phyloP scores from a whole-genome alignment of 2,113 vertebrate genomes.

The Cryptoleucopteryx plumbea region DNA sequence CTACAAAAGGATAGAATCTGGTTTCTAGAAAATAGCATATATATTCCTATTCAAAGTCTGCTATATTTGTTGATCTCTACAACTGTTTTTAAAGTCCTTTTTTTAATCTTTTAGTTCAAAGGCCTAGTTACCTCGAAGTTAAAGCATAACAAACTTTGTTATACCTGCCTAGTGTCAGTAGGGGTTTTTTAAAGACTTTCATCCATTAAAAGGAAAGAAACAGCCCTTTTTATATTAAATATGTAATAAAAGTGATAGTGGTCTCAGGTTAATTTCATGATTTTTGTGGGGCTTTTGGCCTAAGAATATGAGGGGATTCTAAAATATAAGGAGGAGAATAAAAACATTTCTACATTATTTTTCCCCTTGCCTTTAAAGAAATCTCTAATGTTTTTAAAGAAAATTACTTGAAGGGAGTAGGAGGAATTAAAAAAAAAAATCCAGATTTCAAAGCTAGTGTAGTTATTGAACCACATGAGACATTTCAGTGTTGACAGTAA shows the following conservation, averaged over 20 bases:
- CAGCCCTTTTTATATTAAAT: not conserved
- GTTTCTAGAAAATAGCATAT: not conserved
- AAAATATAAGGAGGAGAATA: not conserved
- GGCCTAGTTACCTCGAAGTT: not conserved
- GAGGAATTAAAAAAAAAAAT: not conserved
- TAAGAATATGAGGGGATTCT: not conserved
- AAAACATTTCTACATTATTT: not conserved
- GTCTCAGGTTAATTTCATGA: not conserved
- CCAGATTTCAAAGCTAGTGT: not conserved
- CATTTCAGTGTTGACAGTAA: slow-evolving; percentile 8
- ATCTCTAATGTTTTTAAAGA: not conserved
- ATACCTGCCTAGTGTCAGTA: not conserved
- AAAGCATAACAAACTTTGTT: not conserved
- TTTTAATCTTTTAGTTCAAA: not conserved
- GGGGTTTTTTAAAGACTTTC: not conserved
- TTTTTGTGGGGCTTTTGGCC: not conserved
- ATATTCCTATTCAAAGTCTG: not conserved
- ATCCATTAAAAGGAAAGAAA: not conserved
- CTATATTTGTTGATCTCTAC: not conserved
- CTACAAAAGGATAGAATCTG: not conserved
- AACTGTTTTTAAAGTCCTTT: not conserved
- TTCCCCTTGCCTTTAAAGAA: not conserved
- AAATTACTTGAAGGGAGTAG: not conserved
- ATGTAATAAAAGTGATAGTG: not conserved
- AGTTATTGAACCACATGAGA: not conserved